These are phyloP conservation scores for Caenorhabditis brenneri DNA, from an alignment of 1,140 invertebrate species.

Conservation along the genomic window DNA sequence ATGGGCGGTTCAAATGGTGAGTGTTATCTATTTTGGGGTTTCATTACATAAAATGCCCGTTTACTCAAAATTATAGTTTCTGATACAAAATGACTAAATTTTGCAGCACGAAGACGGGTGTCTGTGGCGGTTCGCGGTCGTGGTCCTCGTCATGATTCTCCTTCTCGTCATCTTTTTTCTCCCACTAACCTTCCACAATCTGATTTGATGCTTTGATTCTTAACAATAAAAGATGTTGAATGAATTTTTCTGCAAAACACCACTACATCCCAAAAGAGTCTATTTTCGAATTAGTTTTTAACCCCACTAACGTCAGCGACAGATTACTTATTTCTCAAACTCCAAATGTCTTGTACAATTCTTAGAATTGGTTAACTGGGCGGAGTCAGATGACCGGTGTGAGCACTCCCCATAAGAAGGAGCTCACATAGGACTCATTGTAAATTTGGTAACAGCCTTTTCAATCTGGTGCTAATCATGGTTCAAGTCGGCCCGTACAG, in stretches of 20 bases:
- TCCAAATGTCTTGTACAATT: background rate
- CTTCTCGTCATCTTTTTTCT: constrained; percentile 6
- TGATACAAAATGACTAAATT: background rate
- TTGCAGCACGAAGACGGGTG: constrained; percentile 11
- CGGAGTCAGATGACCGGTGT: background rate
- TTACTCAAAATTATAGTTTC: too few relatives aligned
- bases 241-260: background rate
- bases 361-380: background rate
- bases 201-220: background rate
- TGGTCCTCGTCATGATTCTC: background rate
- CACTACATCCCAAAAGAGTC: background rate
- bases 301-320: background rate
- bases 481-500: too few relatives aligned
- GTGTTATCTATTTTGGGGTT: background rate
- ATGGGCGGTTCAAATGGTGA: background rate
- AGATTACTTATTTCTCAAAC: background rate
- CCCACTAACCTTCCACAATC: background rate
- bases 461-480: too few relatives aligned
- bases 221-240: background rate
- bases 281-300: background rate
- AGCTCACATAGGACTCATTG: too few relatives aligned
- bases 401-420: too few relatives aligned
- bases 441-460: too few relatives aligned
- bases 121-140: constrained; percentile 5
- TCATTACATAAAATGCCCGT: too few relatives aligned